These are phyloP conservation scores for Hemibagrus guttatus DNA, from an alignment of 2,797 vertebrate genomes.

Conservation along the genomic window DNA sequence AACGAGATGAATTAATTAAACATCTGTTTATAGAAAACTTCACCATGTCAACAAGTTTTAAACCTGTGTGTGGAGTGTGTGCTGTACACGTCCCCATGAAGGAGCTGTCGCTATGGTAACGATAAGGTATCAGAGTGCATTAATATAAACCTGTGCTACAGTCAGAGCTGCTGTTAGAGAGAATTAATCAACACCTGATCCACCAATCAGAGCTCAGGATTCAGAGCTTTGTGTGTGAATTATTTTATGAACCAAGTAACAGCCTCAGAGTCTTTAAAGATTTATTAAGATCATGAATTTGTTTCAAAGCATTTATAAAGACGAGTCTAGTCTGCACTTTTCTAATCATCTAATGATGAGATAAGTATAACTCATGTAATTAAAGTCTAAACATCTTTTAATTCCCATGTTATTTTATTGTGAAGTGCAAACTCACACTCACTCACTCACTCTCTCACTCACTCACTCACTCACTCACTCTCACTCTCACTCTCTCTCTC, in stretches of 20 bases:
- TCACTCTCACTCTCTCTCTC: not conserved
- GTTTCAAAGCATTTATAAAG: not conserved
- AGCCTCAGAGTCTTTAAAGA: not conserved
- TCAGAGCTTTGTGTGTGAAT: not conserved
- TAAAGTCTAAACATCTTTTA: not conserved
- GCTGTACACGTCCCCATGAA: not conserved
- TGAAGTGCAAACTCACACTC: not conserved
- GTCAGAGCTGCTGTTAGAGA: not conserved
- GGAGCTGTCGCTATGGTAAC: not conserved
- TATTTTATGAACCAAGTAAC: not conserved
- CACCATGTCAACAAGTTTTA: not conserved
- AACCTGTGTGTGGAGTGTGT: not conserved
- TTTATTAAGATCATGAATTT: not conserved
- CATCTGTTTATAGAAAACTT: not conserved
- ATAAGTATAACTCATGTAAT: no score
- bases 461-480: no score
- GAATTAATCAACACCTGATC: not conserved
- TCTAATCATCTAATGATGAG: no score
- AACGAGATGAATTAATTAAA: not conserved
- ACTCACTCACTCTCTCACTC: no score
- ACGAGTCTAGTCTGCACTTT: not conserved
- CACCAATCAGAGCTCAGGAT: not conserved
- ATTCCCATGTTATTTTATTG: not conserved
- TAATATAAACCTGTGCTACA: not conserved
- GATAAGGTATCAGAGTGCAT: no score